phyloP scores from a whole-genome alignment of 2,797 vertebrate genomes.

The Melanogrammus aeglefinus region DNA sequence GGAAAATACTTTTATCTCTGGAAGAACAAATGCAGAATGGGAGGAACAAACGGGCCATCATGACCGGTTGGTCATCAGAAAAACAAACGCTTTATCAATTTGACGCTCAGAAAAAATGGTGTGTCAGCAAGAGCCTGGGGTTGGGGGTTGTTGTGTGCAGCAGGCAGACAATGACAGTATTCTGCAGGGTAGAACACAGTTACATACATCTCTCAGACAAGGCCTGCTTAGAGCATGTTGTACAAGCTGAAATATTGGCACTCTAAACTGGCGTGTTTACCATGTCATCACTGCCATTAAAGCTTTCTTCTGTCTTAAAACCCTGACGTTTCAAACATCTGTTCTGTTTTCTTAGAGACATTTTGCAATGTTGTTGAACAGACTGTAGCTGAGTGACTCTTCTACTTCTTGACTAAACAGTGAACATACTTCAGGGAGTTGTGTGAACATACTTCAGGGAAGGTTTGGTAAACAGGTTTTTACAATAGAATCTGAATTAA shows the following conservation, averaged over 20 bases:
- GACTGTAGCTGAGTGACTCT: background rate
- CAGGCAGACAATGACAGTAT: background rate
- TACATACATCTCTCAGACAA: background rate
- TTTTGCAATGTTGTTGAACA: background rate
- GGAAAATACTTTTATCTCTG: too few species aligned
- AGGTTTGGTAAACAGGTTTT: background rate
- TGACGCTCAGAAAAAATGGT: background rate
- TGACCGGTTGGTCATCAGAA: background rate
- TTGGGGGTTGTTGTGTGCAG: background rate
- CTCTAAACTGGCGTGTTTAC: background rate
- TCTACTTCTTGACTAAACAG: background rate
- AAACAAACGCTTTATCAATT: background rate
- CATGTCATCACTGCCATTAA: background rate
- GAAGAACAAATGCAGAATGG: too few species aligned
- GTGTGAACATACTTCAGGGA: background rate
- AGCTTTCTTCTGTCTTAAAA: background rate
- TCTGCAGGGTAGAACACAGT: background rate
- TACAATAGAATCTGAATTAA: too few species aligned
- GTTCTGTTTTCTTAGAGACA: background rate
- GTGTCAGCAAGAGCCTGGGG: background rate
- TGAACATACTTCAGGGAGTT: background rate
- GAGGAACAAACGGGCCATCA: too few species aligned
- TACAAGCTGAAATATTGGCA: background rate
- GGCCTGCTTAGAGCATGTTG: background rate
- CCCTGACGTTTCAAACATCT: background rate